These are phyloP conservation scores for Halichoeres trimaculatus DNA, from an alignment of 2,113 vertebrate genomes.

Conservation along the genomic window DNA sequence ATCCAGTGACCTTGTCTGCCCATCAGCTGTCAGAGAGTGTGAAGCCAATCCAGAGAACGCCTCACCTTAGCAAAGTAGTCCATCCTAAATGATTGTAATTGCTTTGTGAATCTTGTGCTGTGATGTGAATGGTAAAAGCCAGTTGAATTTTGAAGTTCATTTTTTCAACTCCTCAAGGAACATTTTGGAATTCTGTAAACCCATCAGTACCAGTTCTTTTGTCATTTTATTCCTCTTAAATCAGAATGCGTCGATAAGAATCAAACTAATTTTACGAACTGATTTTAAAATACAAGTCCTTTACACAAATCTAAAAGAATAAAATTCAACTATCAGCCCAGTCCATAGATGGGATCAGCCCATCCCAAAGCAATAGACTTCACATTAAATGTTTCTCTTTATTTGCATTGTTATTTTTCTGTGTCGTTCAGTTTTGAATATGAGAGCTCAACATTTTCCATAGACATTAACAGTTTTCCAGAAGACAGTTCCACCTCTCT, in stretches of 20 bases:
- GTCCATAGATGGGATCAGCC: no score
- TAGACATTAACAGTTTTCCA: slow-evolving; percentile 32
- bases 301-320: background rate
- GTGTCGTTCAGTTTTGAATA: slow-evolving; percentile 12
- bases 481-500: slow-evolving; percentile 33
- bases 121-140: slow-evolving; percentile 29
- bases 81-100: slow-evolving; percentile 73
- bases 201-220: background rate
- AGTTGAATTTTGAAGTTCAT: slow-evolving; percentile 28
- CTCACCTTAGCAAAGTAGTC: slow-evolving; percentile 73
- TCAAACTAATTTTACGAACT: slow-evolving; percentile 9
- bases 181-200: no score
- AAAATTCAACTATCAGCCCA: background rate
- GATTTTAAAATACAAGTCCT: background rate
- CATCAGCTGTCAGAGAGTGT: slow-evolving; percentile 91
- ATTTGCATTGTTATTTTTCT: background rate
- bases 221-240: slow-evolving; percentile 1
- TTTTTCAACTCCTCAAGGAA: slow-evolving; percentile 23
- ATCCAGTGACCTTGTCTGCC: slow-evolving; percentile 96
- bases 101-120: slow-evolving; percentile 50
- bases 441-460: slow-evolving; percentile 16
- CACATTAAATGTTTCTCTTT: background rate
- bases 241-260: background rate
- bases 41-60: slow-evolving; percentile 76
- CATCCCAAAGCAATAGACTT: slow-evolving; percentile 9